phyloP scores from a whole-genome alignment of 2,888 invertebrate genomes.

The Tinea pellionella region DNA sequence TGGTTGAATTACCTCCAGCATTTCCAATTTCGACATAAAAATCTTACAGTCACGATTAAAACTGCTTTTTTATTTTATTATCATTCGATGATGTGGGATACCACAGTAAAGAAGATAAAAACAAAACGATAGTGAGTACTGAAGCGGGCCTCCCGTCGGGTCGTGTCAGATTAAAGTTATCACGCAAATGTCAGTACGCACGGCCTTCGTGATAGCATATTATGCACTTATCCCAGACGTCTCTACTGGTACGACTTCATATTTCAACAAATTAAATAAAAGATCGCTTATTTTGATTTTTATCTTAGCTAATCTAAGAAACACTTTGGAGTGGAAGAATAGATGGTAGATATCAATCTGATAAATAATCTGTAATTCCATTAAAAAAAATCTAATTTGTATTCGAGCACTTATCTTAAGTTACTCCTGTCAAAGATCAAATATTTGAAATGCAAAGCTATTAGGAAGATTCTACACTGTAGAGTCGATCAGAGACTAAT shows the following conservation, averaged over 20 bases:
- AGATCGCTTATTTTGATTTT: background rate
- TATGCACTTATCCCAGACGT: background rate
- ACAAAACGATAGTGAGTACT: constrained; percentile 7
- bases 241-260: background rate
- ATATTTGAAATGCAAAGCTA: background rate
- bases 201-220: constrained; percentile 8
- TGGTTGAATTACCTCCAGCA: background rate
- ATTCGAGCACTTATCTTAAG: background rate
- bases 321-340: no score
- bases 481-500: constrained; percentile 12
- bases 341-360: no score
- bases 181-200: constrained; percentile 10
- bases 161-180: constrained; percentile 13
- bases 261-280: background rate
- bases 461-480: background rate
- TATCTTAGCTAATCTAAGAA: background rate
- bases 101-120: background rate
- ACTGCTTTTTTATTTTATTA: background rate
- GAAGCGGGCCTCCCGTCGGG: constrained; percentile 9
- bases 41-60: background rate
- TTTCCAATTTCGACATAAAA: background rate
- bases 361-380: background rate
- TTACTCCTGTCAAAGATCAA: background rate
- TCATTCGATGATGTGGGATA: background rate
- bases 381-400: background rate